A percentile compares a stretch with the other conserved stretches of the same genome.
Conservation (phyloP, 2,888 invertebrate species). For the Fragum fragum region DNA sequence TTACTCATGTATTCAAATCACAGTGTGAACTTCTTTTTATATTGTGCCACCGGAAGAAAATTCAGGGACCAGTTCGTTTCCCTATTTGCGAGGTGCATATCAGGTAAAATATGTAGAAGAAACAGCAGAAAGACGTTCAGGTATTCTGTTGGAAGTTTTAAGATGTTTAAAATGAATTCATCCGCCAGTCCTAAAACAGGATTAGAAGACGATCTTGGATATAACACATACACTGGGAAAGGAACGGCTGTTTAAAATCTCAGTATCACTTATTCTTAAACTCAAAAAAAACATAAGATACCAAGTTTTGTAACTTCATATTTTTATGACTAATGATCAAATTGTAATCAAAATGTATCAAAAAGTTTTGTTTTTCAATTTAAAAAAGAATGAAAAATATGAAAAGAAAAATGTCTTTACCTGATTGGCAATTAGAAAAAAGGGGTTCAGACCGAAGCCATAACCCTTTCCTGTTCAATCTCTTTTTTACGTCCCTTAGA, state of each 20-base stretch:
- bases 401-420: too few relatives aligned
- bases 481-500: too few relatives aligned
- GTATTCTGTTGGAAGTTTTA: constrained; percentile 32
- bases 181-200: constrained; percentile 16
- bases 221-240: constrained; percentile 8
- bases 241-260: constrained; percentile 1
- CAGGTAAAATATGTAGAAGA: constrained; percentile 12
- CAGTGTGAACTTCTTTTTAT: constrained; percentile 83
- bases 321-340: too few relatives aligned
- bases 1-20: constrained; percentile 85
- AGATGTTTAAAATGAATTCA: constrained; percentile 18
- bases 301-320: too few relatives aligned
- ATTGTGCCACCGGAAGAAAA: constrained; percentile 80
- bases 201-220: constrained; percentile 4
- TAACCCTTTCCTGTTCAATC: too few relatives aligned
- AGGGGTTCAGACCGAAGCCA: too few relatives aligned
- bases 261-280: too few relatives aligned
- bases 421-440: too few relatives aligned
- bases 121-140: not conserved
- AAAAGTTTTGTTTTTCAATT: too few relatives aligned
- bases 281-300: too few relatives aligned
- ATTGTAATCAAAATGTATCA: too few relatives aligned
- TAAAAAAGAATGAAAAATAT: too few relatives aligned
- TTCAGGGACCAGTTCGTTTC: constrained; percentile 73
- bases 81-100: not conserved